These are phyloP conservation scores for Acanthosoma haemorrhoidale DNA, from an alignment of 2,888 invertebrate genomes.

Conservation along the genomic window DNA sequence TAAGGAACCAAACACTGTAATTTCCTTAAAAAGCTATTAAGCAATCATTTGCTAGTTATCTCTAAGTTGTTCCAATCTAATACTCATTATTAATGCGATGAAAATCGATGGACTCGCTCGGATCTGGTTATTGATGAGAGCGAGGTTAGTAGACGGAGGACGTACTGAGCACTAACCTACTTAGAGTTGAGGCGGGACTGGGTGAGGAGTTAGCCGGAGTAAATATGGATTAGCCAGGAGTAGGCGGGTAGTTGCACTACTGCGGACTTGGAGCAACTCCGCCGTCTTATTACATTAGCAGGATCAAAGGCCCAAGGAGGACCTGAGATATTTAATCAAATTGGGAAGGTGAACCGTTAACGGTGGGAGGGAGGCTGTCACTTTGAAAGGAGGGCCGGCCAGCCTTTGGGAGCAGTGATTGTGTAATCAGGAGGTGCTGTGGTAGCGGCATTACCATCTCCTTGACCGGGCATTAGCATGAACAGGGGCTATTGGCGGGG, in stretches of 20 bases:
- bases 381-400: conserved; percentile 29
- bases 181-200: conserved; percentile 12
- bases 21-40: no score
- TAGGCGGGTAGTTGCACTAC: background rate
- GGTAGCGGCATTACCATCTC: conserved; percentile 19
- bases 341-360: conserved; percentile 27
- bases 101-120: no score
- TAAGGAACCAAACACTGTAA: no score
- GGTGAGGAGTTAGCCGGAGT: conserved; percentile 28
- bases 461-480: conserved; percentile 24
- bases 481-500: background rate
- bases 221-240: conserved; percentile 34
- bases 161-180: conserved; percentile 13
- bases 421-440: conserved; percentile 22
- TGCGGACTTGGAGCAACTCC: background rate
- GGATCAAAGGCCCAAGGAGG: conserved; percentile 35
- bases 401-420: background rate
- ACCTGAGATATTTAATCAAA: conserved; percentile 37
- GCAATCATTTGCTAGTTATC: no score
- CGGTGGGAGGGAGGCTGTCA: conserved; percentile 25
- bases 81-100: no score
- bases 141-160: background rate
- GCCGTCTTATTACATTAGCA: conserved; percentile 37
- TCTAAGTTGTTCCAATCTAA: no score
- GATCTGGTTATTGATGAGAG: background rate